These are phyloP conservation scores for Chelon auratus DNA, from an alignment of 2,797 vertebrate genomes.

Conservation along the genomic window DNA sequence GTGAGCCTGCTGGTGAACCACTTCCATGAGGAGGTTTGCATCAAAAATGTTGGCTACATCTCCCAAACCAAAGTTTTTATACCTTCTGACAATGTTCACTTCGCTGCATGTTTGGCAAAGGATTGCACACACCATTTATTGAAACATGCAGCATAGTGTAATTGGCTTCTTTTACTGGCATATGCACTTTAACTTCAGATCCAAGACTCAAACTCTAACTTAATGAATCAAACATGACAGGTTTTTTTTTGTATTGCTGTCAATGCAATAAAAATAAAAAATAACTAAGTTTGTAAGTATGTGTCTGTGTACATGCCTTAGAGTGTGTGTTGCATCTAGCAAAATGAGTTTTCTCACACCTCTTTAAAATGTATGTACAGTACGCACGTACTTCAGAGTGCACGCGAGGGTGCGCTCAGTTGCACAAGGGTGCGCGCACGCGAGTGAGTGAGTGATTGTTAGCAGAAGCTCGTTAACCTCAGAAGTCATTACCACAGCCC, in stretches of 20 bases:
- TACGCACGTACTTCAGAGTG: background rate
- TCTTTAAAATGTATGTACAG: conserved; percentile 1
- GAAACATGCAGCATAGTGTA: conserved; percentile 11
- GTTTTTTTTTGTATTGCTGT: conserved; percentile 19
- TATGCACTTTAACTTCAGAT: conserved; percentile 24
- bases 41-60: background rate
- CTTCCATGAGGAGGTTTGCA: background rate
- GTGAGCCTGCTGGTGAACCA: background rate
- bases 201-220: conserved; percentile 17
- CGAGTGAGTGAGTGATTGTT: conserved; percentile 62
- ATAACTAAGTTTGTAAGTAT: too few relatives aligned
- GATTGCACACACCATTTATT: conserved; percentile 13
- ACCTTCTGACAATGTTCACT: background rate
- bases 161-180: conserved; percentile 29
- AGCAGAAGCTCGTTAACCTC: conserved; percentile 76
- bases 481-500: conserved; percentile 78
- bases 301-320: background rate
- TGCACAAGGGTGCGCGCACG: conserved; percentile 22
- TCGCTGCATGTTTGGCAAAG: conserved; percentile 16
- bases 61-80: background rate
- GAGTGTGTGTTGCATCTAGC: background rate
- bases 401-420: conserved; percentile 5
- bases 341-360: too few relatives aligned
- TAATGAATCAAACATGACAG: conserved; percentile 50
- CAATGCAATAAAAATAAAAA: background rate